Conservation (phyloP, 1,140 invertebrate species). For the Neelides sp. region DNA sequence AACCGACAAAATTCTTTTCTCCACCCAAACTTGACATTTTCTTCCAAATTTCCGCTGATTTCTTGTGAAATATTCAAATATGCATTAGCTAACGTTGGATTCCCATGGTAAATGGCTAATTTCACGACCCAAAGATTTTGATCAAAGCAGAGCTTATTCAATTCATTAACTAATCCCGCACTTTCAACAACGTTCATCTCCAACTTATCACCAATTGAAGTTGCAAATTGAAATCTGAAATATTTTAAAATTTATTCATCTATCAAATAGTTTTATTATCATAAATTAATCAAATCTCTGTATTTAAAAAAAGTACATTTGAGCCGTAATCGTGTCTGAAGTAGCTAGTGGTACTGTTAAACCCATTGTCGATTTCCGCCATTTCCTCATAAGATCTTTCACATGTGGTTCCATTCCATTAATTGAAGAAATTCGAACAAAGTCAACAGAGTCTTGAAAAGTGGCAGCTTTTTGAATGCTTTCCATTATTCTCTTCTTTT, state of each 20-base stretch:
- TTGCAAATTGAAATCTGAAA: conserved; percentile 4
- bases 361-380: conserved; percentile 5
- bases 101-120: conserved; percentile 3
- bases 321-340: conserved; percentile 10
- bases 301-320: conserved; percentile 13
- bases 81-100: not conserved
- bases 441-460: conserved; percentile 12
- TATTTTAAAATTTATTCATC: conserved; percentile 8
- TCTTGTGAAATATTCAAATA: conserved; percentile 2
- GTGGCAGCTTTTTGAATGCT: conserved; percentile 8
- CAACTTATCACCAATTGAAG: not conserved
- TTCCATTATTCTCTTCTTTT: conserved; percentile 11
- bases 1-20: conserved; percentile 2
- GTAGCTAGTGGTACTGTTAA: not conserved
- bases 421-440: not conserved
- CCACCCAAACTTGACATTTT: conserved; percentile 5
- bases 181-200: not conserved
- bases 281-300: conserved; percentile 1
- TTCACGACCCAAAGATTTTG: conserved; percentile 18
- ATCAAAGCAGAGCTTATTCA: conserved; percentile 9
- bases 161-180: conserved; percentile 3
- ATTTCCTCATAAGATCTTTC: conserved; percentile 10
- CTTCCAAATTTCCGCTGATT: not conserved
- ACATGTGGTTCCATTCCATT: conserved; percentile 2
- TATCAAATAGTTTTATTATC: not conserved